Evolutionary conservation across 2,113 vertebrate species (phyloP).

Genomic region (Dicerorhinus sumatrensis): DNA sequence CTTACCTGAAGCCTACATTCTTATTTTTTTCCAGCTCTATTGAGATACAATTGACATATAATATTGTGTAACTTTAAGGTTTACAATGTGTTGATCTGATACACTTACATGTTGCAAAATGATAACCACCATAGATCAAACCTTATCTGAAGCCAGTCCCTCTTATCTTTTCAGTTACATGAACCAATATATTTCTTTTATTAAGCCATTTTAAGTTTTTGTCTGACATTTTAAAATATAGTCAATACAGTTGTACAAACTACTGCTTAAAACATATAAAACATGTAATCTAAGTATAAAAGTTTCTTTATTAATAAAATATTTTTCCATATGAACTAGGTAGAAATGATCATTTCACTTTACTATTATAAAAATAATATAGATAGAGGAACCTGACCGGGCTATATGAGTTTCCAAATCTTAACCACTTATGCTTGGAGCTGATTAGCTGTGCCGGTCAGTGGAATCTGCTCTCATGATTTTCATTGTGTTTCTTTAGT

Average conservation of each 20-base stretch:
- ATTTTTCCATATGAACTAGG: not conserved
- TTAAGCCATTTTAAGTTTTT: conserved; percentile 6
- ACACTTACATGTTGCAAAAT: not conserved
- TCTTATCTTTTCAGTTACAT: not conserved
- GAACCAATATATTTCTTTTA: not conserved
- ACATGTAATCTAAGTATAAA: not conserved
- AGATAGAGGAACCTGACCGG: not conserved
- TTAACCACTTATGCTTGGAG: not conserved
- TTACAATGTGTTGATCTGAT: not conserved
- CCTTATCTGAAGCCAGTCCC: not conserved
- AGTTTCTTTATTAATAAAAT: conserved; percentile 3
- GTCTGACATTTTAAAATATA: not conserved
- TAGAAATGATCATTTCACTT: conserved; percentile 45
- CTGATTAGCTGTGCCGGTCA: not conserved
- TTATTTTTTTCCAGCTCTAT: not conserved
- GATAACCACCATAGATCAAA: not conserved
- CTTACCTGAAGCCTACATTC: not conserved
- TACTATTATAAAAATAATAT: not conserved
- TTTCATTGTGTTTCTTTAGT: not conserved
- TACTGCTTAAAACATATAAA: not conserved
- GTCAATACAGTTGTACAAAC: not conserved
- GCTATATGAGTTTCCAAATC: not conserved
- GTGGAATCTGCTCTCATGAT: not conserved
- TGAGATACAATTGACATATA: not conserved
- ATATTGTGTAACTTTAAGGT: not conserved